A percentile compares a stretch with the other conserved stretches of the same genome.
Conservation (phyloP, 2,113 vertebrate species). For the Amphiprion ocellaris region DNA sequence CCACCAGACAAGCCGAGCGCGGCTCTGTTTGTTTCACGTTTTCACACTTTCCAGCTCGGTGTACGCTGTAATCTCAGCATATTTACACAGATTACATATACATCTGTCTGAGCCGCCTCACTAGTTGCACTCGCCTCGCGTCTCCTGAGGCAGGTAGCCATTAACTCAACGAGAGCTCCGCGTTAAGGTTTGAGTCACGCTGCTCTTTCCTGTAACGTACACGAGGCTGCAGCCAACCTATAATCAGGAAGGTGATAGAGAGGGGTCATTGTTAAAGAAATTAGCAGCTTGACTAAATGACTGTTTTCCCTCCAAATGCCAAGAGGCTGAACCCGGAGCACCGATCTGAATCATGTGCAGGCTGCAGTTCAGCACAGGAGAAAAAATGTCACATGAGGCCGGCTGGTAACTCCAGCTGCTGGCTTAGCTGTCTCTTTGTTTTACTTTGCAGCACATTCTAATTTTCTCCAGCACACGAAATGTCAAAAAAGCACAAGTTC, state of each 20-base stretch:
- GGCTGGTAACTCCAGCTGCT: no score
- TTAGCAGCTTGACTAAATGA: constrained; percentile 63
- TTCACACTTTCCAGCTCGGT: constrained; percentile 2
- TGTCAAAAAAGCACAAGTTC: no score
- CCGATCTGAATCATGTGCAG: neutral
- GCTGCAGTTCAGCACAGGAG: neutral
- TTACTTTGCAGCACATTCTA: no score
- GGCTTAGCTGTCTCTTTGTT: no score
- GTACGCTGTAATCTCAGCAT: neutral
- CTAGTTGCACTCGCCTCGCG: neutral
- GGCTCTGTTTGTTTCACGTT: constrained; percentile 24
- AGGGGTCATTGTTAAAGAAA: constrained; percentile 58
- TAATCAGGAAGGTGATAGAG: constrained; percentile 57
- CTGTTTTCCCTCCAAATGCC: constrained; percentile 57
- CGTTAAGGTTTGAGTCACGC: constrained; percentile 53
- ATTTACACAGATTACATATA: constrained; percentile 10
- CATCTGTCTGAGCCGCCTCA: neutral
- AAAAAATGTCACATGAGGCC: neutral
- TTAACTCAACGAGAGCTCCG: constrained; percentile 51
- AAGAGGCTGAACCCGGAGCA: constrained; percentile 24
- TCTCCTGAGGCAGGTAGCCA: constrained; percentile 57
- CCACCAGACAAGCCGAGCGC: no score
- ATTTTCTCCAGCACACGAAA: no score
- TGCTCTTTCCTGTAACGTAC: constrained; percentile 6
- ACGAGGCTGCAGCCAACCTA: neutral